Evolutionary conservation across 2,888 invertebrate species (phyloP).

Genomic region (Macrophya alboannulata): DNA sequence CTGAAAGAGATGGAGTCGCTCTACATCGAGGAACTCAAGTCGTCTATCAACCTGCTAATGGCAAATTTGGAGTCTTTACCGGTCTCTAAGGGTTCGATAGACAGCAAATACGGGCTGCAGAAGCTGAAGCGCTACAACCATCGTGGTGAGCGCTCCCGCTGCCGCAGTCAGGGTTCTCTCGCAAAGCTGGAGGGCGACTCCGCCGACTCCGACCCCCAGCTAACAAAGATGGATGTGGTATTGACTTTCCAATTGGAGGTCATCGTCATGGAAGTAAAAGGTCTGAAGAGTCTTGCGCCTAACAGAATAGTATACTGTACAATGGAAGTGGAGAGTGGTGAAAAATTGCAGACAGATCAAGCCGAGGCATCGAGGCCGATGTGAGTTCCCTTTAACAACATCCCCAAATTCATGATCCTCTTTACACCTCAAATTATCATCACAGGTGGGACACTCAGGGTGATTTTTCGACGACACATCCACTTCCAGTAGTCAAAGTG

Average conservation of each 20-base stretch:
- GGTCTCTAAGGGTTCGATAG: slow-evolving; percentile 98
- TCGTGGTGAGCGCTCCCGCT: slow-evolving; percentile 80
- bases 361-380: slow-evolving; percentile 99
- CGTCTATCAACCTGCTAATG: slow-evolving; percentile 99
- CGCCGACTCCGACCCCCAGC: slow-evolving; percentile 96
- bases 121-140: slow-evolving; percentile 99
- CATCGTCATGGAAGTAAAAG: slow-evolving; percentile 99
- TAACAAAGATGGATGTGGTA: slow-evolving; percentile 99
- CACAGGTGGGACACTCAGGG: slow-evolving; percentile 99
- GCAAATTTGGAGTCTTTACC: slow-evolving; percentile 99
- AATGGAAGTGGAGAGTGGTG: slow-evolving; percentile 99
- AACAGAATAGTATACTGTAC: slow-evolving; percentile 99
- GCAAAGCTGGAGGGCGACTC: slow-evolving; percentile 97
- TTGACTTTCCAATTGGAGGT: slow-evolving; percentile 98
- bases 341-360: slow-evolving; percentile 99
- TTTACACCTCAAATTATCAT: background rate
- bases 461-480: slow-evolving; percentile 99
- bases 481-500: slow-evolving; percentile 98
- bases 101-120: slow-evolving; percentile 98
- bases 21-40: slow-evolving; percentile 98
- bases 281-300: slow-evolving; percentile 96
- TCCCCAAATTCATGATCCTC: background rate
- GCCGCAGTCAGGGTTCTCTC: slow-evolving; percentile 93
- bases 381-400: slow-evolving; percentile 81
- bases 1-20: slow-evolving; percentile 99